Evolutionary conservation across 2,888 invertebrate genomes (phyloP), one percentile per base, ranked within the genome.

Genomic region (Dynastes hyllus): DNA sequence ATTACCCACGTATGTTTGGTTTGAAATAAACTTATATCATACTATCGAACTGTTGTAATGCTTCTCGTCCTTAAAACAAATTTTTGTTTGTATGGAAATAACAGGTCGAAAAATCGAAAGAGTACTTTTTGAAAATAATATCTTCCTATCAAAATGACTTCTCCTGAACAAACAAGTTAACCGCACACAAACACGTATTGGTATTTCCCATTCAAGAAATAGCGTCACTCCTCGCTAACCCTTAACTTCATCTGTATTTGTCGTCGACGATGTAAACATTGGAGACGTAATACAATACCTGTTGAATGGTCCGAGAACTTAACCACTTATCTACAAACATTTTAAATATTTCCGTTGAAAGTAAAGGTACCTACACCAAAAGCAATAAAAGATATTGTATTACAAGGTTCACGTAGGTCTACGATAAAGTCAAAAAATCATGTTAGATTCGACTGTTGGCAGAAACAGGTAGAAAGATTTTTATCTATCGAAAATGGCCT

Each of bases 351-450:
- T 67, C 67, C 67, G 40, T 22, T 67, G 45, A 22, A 32, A 22
- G 22, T 27, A 67, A 67, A 22, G 22, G 67, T 27, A 37, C 32
- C 32, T 37, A 67, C 27, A 27, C 67, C 22, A 50, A 22, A 22
- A 67, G 50, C 67, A 67, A 67, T 67, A 67, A 67, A 67, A 45
- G 67, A 32, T 67, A 67, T 67, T 67, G 32, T 67, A 50, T 67
- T 67, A 67, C 67, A 45, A 45, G 45, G 50, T 16, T 29, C 67
- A 67, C 67, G 13, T 22, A 16, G 16, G 16, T 11, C 16, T 45
- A 45, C n/a, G 11, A 8, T 29, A 32, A 67, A 67, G 63, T 63
- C 16, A 45, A 45, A 50, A 67, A 45, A 50, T 67, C 16, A 11
- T 22, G n/a, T 67, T 32, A 45, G 16, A 27, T 13, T 67, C 45